Base-by-base conservation (phyloP, 92 coral and sea anemone species). In the Siderastrea radians region DNA sequence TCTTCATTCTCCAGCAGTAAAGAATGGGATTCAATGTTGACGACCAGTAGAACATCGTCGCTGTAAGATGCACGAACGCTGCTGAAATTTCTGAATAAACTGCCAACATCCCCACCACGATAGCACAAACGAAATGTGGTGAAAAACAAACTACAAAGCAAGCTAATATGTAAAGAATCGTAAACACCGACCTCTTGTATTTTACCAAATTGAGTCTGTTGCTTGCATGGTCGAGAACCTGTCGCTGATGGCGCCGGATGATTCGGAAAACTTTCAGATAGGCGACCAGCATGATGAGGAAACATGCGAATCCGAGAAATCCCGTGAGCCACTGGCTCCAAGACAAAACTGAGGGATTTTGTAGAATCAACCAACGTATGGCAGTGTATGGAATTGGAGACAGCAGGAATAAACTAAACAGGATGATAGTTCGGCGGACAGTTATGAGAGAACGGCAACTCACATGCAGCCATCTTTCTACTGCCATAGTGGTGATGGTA, bases 391-490 rank as follows among this genome's bases (percentile, higher is more conserved):
- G 72, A 26, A 45, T 16, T 45, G 72, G 72, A 45, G 17, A 45
- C 4, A 67, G 49, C 7, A 67, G 72, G 15, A 6, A 26, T 67
- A 67, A 2, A 7, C 72, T 4, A 12, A 5, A 67, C 72, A 67
- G 46, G 72, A 67, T 67, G 72, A 26, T 26, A 14, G 47, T 45
- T 26, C 72, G 72, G 47, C 72, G 72, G 6, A 67, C 72, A 6
- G 45, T 67, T 3, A 67, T 67, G 6, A 67, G 46, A 26, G 49
- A 67, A 26, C 72, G 44, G 49, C 45, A 5, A 14, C 72, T 67
- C 11, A 67, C 72, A 14, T 67, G 72, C 72, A 67, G 10, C 72
- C 49, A 67, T 67, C 72, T 17, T 67, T 67, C 72, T 67, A 17
- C 72, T 5, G 72, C 72, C 72, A 67, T 67, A 3, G 49, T 7